Evolutionary conservation across 2,113 vertebrate genomes (phyloP).

Genomic region (Malurus melanocephalus): DNA sequence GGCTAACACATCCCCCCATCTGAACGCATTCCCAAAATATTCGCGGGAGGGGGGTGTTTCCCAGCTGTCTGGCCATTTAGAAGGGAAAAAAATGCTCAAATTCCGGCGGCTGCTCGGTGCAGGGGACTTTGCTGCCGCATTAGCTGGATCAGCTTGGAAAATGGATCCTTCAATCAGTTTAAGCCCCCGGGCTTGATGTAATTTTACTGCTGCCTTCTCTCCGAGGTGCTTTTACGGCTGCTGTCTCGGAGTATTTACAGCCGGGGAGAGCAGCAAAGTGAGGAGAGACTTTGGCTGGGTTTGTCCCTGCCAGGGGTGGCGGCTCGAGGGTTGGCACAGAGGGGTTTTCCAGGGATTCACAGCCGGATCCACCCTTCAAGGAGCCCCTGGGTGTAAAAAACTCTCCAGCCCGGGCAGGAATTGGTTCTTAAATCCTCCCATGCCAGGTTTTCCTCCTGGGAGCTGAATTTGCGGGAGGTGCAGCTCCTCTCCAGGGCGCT

Average conservation of each 20-base stretch:
- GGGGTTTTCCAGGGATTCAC: not conserved
- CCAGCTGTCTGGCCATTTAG: not conserved
- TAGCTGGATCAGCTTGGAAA: constrained; percentile 19
- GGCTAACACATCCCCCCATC: not conserved
- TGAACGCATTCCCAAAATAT: not conserved
- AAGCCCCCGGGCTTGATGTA: constrained; percentile 39
- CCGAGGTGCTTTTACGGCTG: constrained; percentile 8
- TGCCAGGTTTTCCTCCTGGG: not conserved
- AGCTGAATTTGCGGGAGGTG: not conserved
- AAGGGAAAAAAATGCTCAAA: not conserved
- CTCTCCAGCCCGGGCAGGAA: not conserved
- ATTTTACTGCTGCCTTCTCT: constrained; percentile 36
- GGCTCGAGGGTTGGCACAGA: not conserved
- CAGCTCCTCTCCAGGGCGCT: not conserved
- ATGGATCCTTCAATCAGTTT: constrained; percentile 34
- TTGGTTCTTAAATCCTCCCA: not conserved
- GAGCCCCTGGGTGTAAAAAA: not conserved
- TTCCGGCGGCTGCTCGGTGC: not conserved
- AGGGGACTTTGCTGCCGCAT: not conserved
- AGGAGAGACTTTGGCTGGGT: not conserved
- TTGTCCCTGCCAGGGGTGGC: not conserved
- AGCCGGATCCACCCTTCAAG: not conserved
- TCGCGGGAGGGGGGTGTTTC: not conserved
- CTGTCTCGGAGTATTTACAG: constrained; percentile 39
- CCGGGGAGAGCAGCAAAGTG: not conserved